These are phyloP conservation scores for Gnatocerus cornutus DNA, from an alignment of 2,888 invertebrate species.

Conservation along the genomic window DNA sequence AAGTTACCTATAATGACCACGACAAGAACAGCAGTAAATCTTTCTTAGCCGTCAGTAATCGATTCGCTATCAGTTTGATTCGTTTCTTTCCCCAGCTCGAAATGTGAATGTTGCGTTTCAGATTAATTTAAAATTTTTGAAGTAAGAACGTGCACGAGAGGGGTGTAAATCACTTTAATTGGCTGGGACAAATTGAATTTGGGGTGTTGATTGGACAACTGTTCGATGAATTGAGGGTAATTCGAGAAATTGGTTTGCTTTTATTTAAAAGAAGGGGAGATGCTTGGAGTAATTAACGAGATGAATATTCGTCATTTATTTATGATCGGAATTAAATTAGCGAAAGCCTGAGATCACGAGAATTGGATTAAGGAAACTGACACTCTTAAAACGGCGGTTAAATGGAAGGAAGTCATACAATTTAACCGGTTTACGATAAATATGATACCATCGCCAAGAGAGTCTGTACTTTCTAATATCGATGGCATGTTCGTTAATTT, in stretches of 20 bases:
- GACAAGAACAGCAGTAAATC: neutral
- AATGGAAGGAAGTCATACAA: too few relatives aligned
- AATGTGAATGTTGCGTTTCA: constrained; percentile 12
- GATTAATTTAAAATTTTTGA: constrained; percentile 24
- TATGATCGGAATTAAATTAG: neutral
- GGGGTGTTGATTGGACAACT: constrained; percentile 38
- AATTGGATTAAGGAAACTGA: neutral
- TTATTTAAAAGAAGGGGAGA: constrained; percentile 13
- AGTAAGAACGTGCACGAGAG: constrained; percentile 15
- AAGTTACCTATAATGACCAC: neutral
- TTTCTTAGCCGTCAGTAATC: constrained; percentile 12
- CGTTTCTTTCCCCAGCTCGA: constrained; percentile 1
- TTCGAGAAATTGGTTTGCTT: constrained; percentile 29
- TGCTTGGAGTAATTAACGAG: constrained; percentile 20
- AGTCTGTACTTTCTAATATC: too few relatives aligned
- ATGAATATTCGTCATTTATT: neutral
- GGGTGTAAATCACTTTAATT: constrained; percentile 35
- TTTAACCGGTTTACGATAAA: neutral
- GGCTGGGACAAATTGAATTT: constrained; percentile 35
- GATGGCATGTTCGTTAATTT: neutral
- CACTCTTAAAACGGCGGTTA: too few relatives aligned
- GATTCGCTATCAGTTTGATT: constrained; percentile 5
- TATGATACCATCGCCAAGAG: neutral
- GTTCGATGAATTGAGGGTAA: constrained; percentile 36
- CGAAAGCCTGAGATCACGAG: neutral